Conservation (phyloP, 2,797 vertebrate genomes). For the Prionace glauca region DNA sequence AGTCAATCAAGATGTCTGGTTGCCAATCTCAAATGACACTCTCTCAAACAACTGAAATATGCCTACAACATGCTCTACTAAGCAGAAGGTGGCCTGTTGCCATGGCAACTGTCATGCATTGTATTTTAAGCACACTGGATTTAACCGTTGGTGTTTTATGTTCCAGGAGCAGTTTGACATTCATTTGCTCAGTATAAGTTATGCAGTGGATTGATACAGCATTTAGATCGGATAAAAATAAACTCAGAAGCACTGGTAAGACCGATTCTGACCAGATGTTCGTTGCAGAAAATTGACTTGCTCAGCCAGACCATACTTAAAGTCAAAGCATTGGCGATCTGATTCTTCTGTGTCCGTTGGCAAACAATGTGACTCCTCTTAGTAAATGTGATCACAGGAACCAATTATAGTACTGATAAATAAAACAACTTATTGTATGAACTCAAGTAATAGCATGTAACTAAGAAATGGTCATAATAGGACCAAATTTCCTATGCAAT, state of each 20-base stretch:
- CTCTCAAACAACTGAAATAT: conserved; percentile 17
- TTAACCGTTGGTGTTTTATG: conserved; percentile 21
- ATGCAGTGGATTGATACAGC: neutral
- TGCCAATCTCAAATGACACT: conserved; percentile 9
- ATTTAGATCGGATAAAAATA: conserved; percentile 14
- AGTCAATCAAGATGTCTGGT: conserved; percentile 17
- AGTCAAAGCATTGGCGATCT: neutral
- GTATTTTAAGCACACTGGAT: conserved; percentile 17
- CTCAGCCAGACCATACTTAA: neutral
- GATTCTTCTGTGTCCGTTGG: neutral
- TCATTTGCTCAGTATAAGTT: conserved; percentile 4
- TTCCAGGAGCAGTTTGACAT: conserved; percentile 16
- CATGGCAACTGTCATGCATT: conserved; percentile 13
- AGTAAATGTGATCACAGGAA: neutral
- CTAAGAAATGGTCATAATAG: neutral
- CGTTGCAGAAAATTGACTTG: neutral
- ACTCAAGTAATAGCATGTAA: neutral
- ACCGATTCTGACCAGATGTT: no score
- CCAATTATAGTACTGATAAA: neutral
- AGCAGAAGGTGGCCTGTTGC: conserved; percentile 10
- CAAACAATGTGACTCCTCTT: neutral
- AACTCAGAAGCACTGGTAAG: neutral
- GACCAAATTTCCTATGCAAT: neutral
- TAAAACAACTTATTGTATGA: neutral
- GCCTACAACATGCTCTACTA: neutral